phyloP scores from a whole-genome alignment of 2,888 invertebrate species.

The Bhutanitis thaidina region DNA sequence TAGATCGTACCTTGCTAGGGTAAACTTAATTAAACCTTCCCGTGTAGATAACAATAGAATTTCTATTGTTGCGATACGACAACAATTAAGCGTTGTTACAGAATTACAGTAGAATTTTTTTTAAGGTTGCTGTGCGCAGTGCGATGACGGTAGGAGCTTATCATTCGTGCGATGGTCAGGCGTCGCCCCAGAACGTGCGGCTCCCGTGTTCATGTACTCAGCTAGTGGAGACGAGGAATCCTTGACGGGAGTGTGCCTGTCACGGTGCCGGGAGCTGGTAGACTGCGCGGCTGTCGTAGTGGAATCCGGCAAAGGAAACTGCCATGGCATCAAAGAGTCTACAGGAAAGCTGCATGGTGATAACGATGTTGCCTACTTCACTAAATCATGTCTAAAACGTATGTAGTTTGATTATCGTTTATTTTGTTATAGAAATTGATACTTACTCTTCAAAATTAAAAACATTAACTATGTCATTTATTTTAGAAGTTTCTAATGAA shows the following conservation, averaged over 20 bases:
- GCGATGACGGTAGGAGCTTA: constrained; percentile 41
- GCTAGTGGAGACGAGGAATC: constrained; percentile 69
- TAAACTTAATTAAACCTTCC: too few species aligned
- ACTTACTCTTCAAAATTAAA: too few species aligned
- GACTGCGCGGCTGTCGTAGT: constrained; percentile 73
- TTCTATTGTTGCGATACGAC: too few species aligned
- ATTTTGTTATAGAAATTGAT: too few species aligned
- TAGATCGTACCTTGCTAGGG: too few species aligned
- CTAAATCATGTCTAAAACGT: constrained; percentile 81
- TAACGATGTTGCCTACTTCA: constrained; percentile 82
- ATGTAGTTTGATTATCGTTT: constrained; percentile 13
- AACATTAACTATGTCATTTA: too few species aligned
- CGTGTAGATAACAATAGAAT: too few species aligned
- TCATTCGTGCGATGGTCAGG: constrained; percentile 67
- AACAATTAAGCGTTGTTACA: too few species aligned
- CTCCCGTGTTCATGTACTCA: constrained; percentile 67
- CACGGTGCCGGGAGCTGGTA: constrained; percentile 62
- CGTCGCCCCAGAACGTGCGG: constrained; percentile 50
- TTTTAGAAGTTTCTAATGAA: too few species aligned
- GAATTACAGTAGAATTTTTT: too few species aligned
- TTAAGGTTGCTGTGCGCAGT: constrained; percentile 45
- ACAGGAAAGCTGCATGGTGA: constrained; percentile 57
- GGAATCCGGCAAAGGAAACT: constrained; percentile 67
- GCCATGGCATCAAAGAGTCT: constrained; percentile 59
- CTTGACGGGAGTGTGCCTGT: constrained; percentile 60